A percentile compares a stretch with the other conserved stretches of the same genome.
Conservation (phyloP, 2,113 vertebrate species). For the Falco punctatus region DNA sequence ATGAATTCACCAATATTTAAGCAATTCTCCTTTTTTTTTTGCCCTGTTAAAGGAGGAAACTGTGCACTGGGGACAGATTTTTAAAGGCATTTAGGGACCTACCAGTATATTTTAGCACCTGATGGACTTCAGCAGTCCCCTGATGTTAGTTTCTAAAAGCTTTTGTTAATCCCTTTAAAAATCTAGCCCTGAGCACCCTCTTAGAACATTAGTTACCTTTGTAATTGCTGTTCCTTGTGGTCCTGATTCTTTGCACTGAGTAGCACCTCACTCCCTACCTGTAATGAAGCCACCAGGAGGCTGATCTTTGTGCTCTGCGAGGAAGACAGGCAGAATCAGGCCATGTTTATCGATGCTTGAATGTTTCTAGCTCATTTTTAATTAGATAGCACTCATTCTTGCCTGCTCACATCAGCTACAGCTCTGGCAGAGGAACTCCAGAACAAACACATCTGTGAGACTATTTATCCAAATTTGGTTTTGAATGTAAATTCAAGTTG, state of each 20-base stretch:
- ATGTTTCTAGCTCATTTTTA: slow-evolving; percentile 47
- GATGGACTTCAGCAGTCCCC: background rate
- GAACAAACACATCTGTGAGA: background rate
- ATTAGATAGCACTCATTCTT: slow-evolving; percentile 17
- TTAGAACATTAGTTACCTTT: background rate
- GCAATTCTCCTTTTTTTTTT: background rate
- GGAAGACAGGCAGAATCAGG: slow-evolving; percentile 28
- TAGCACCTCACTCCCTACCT: background rate
- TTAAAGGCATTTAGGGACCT: background rate
- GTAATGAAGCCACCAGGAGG: background rate
- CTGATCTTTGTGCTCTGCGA: background rate
- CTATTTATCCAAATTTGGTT: background rate
- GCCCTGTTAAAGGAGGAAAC: background rate
- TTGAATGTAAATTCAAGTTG: slow-evolving; percentile 4
- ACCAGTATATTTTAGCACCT: background rate
- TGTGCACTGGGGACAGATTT: background rate
- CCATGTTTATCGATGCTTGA: slow-evolving; percentile 45
- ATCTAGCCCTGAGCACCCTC: background rate
- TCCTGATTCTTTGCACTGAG: background rate
- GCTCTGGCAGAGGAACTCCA: slow-evolving; percentile 4
- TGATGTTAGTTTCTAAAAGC: background rate
- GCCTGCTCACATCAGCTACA: background rate
- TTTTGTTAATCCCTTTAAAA: background rate
- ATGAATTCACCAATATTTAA: background rate
- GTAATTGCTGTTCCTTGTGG: slow-evolving; percentile 41